phyloP scores from a whole-genome alignment of 2,113 vertebrate genomes.

The Choloepus hoffmanni region DNA sequence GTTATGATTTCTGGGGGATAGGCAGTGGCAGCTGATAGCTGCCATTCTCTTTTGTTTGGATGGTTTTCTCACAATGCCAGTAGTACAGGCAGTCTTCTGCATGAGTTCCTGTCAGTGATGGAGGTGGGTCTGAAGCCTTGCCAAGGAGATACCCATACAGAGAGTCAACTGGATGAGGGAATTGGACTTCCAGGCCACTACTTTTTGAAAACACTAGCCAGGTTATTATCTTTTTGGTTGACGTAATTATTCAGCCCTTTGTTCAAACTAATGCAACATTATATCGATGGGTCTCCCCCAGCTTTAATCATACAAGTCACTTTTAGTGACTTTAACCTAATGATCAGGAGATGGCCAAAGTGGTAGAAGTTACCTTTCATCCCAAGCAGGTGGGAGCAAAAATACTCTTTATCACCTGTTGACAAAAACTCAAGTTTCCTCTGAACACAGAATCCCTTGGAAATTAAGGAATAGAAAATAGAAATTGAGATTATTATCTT shows the following conservation, averaged over 20 bases:
- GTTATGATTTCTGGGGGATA: neutral
- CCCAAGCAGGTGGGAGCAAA: neutral
- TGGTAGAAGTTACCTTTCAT: neutral
- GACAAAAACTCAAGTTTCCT: neutral
- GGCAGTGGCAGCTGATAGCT: neutral
- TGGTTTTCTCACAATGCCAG: neutral
- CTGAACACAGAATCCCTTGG: neutral
- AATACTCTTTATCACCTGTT: neutral
- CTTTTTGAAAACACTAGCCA: neutral
- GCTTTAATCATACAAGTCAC: neutral
- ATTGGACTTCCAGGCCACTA: neutral
- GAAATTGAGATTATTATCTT: neutral
- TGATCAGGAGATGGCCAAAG: neutral
- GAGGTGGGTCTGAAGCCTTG: neutral
- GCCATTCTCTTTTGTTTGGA: slow-evolving; percentile 16
- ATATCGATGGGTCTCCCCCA: neutral
- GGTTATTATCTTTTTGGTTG: neutral
- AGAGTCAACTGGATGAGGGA: neutral
- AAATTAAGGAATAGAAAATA: slow-evolving; percentile 26
- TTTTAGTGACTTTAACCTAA: neutral
- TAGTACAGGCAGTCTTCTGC: neutral
- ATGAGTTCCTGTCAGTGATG: neutral
- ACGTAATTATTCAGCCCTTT: neutral
- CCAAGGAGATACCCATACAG: neutral
- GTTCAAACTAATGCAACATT: neutral